Base-by-base conservation (phyloP, 2,113 vertebrate species). In the Pedionomus torquatus region DNA sequence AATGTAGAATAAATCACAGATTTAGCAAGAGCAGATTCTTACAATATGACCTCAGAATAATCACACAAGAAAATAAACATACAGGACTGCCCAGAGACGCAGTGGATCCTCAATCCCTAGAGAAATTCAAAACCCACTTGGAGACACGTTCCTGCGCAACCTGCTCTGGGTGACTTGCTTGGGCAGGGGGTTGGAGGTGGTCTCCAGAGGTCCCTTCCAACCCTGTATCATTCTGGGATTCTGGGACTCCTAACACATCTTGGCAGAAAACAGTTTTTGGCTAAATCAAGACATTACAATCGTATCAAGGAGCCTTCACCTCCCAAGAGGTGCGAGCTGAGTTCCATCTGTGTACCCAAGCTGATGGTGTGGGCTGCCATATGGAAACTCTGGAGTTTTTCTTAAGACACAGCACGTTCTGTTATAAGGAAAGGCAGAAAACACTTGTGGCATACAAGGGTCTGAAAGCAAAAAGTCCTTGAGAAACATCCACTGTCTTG, bases 401-500 rank as follows among this genome's bases (percentile, higher is more conserved):
- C 35, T 33, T 21, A 58, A 58, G 13, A 30, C 2, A 41, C 31
- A 8, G 5, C 43, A 57, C 18, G 30, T 23, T 81, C 28, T 49
- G 3, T n/a, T 33, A 13, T 4, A 61, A 72, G 21, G 15, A 65
- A 72, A 83, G 35, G 26, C 35, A 81, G 33, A 8, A 72, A 82
- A 68, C 3, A 28, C 16, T 35, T 12, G 4, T 8, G 43, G 51
- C 69, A 10, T 14, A 4, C 33, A n/a, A 77, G 26, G 7, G 4
- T 8, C 65, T 26, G 26, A 46, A 77, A 54, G 6, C 10, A 58
- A 35, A 25, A 58, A 41, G 3, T 4, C 23, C 72, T 72, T 30
- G 4, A 18, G 43, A 66, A 87, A 58, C 46, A 64, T 0, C 12
- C 61, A 8, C 10, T 55, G 39, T 5, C 25, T 35, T 1, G 0